A percentile compares a stretch with the other conserved stretches of the same genome.
Conservation (phyloP, 2,888 invertebrate species). For the Caenorhabditis afra region DNA sequence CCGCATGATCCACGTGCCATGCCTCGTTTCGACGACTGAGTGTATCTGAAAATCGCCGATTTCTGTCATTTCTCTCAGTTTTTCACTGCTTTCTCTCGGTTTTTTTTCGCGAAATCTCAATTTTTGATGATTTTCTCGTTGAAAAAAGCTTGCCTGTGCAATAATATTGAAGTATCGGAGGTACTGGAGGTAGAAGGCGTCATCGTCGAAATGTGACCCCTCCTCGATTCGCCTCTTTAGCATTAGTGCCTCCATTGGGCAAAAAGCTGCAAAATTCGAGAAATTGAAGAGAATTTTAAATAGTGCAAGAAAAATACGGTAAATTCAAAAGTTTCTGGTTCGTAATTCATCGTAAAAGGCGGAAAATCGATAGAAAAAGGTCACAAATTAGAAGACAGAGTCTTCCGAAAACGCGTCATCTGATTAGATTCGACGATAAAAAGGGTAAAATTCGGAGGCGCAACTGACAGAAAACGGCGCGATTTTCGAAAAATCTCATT, state of each 20-base stretch:
- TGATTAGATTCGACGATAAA: too few relatives aligned
- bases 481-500: too few relatives aligned
- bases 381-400: too few relatives aligned
- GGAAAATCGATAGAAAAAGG: too few relatives aligned
- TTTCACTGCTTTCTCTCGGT: not conserved
- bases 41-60: conserved; percentile 25
- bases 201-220: conserved; percentile 2
- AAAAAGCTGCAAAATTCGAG: not conserved
- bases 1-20: conserved; percentile 3
- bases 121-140: not conserved
- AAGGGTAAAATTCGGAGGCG: too few relatives aligned
- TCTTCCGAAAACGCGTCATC: too few relatives aligned
- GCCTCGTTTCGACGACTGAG: conserved; percentile 9
- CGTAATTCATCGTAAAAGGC: not conserved
- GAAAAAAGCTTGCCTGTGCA: conserved; percentile 13
- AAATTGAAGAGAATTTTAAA: not conserved
- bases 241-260: not conserved
- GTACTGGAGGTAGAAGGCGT: conserved; percentile 8
- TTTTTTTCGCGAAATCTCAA: not conserved
- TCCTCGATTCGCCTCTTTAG: not conserved
- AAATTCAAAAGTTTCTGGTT: not conserved
- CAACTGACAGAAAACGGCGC: too few relatives aligned
- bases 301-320: too few relatives aligned
- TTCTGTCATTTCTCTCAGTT: not conserved
- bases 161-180: conserved; percentile 16